Conservation (phyloP, 92 coral and sea anemone species). For the Galaxea fascicularis region DNA sequence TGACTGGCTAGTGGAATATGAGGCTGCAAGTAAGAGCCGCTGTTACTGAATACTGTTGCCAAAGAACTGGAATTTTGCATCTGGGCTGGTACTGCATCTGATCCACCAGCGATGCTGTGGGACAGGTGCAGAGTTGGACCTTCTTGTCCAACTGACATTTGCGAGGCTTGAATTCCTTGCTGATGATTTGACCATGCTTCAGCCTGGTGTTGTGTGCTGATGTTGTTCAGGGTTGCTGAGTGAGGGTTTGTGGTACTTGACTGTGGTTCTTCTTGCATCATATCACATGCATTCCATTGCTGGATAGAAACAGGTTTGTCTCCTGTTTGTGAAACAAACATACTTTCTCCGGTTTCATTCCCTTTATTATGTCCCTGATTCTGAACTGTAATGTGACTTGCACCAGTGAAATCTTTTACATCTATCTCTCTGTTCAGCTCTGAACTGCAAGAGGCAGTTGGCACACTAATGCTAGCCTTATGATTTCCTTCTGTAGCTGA, state of each 20-base stretch:
- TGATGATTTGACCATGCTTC: not conserved
- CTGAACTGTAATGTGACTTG: not conserved
- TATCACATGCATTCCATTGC: not conserved
- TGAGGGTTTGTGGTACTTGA: slow-evolving; percentile 9
- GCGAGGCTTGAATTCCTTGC: not conserved
- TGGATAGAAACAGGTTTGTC: not conserved
- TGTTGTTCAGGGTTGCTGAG: slow-evolving; percentile 8
- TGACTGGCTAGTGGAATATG: slow-evolving; percentile 17
- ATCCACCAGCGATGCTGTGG: not conserved
- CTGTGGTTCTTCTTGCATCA: not conserved
- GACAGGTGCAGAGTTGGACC: not conserved
- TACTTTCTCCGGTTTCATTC: not conserved
- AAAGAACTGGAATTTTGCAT: not conserved
- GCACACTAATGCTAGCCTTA: not conserved
- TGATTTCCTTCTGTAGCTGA: not conserved
- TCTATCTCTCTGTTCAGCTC: not conserved
- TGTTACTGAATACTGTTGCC: not conserved
- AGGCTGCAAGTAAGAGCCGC: slow-evolving; percentile 13
- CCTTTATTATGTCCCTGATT: not conserved
- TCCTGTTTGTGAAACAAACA: not conserved
- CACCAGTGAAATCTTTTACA: not conserved
- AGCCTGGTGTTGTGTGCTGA: not conserved
- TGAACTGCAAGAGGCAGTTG: slow-evolving; percentile 2
- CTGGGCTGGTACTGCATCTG: not conserved
- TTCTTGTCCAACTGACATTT: not conserved